Percentiles rank a stretch among this genome's conserved stretches.
These are phyloP conservation scores for Periophthalmus modestus DNA, from an alignment of 2,113 vertebrate genomes.

Conservation along the genomic window DNA sequence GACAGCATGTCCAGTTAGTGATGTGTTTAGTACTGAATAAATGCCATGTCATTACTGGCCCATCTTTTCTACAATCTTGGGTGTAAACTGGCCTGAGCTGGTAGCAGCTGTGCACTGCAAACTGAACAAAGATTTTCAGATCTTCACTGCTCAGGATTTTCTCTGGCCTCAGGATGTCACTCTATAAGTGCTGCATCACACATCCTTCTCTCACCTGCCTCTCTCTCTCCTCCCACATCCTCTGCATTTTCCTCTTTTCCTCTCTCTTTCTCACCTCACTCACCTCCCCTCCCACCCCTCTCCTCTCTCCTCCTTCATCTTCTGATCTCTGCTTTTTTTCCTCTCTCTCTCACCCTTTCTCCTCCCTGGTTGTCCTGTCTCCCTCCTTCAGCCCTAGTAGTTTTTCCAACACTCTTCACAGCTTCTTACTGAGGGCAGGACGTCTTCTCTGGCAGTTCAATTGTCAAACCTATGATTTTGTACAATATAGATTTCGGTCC, in stretches of 20 bases:
- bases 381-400: not conserved
- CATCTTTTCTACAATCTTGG: not conserved
- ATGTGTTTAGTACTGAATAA: too few relatives aligned
- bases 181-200: constrained; percentile 4
- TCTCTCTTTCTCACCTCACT: not conserved
- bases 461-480: not conserved
- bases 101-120: not conserved
- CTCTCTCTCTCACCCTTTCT: not conserved
- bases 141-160: constrained; percentile 1
- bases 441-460: not conserved
- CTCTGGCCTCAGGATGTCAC: not conserved
- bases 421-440: not conserved
- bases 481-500: not conserved
- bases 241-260: not conserved
- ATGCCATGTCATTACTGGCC: not conserved
- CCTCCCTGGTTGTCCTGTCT: not conserved
- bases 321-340: not conserved
- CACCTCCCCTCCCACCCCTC: too few relatives aligned
- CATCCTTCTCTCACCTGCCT: not conserved
- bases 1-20: too few relatives aligned
- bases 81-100: not conserved
- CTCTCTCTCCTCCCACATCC: not conserved
- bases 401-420: not conserved
- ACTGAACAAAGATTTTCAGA: not conserved
- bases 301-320: not conserved